Evolutionary conservation across 2,888 invertebrate genomes (phyloP).

Genomic region (Polietes domitor): DNA sequence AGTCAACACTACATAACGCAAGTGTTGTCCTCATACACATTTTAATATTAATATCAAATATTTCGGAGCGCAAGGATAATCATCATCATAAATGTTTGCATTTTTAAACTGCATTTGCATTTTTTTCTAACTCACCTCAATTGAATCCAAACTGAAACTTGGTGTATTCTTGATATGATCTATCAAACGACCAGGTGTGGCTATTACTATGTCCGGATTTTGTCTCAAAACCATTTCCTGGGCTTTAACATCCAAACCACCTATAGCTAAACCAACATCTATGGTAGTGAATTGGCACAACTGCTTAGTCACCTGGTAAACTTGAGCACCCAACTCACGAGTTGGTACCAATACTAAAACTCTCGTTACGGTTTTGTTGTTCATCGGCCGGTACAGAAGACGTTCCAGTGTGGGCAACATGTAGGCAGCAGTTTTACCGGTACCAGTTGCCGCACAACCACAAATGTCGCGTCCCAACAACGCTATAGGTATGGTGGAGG

Average conservation of each 20-base stretch:
- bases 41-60: slow-evolving; percentile 24
- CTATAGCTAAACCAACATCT: slow-evolving; percentile 91
- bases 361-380: slow-evolving; percentile 86
- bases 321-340: slow-evolving; percentile 98
- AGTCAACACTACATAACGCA: slow-evolving; percentile 32
- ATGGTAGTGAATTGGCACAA: slow-evolving; percentile 92
- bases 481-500: slow-evolving; percentile 96
- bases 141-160: slow-evolving; percentile 92
- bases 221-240: slow-evolving; percentile 91
- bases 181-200: slow-evolving; percentile 98
- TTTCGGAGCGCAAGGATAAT: slow-evolving; percentile 81
- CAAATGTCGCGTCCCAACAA: slow-evolving; percentile 96
- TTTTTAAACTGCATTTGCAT: neutral
- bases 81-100: slow-evolving; percentile 74
- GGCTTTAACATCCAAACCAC: slow-evolving; percentile 92
- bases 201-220: slow-evolving; percentile 98
- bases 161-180: slow-evolving; percentile 98
- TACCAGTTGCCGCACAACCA: slow-evolving; percentile 99
- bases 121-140: slow-evolving; percentile 86
- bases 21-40: slow-evolving; percentile 41
- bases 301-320: slow-evolving; percentile 96
- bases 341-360: slow-evolving; percentile 98
- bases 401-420: slow-evolving; percentile 98
- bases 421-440: slow-evolving; percentile 99
- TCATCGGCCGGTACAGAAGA: slow-evolving; percentile 91